Base-by-base conservation (phyloP, 2,113 vertebrate species). In the Platichthys stellatus region DNA sequence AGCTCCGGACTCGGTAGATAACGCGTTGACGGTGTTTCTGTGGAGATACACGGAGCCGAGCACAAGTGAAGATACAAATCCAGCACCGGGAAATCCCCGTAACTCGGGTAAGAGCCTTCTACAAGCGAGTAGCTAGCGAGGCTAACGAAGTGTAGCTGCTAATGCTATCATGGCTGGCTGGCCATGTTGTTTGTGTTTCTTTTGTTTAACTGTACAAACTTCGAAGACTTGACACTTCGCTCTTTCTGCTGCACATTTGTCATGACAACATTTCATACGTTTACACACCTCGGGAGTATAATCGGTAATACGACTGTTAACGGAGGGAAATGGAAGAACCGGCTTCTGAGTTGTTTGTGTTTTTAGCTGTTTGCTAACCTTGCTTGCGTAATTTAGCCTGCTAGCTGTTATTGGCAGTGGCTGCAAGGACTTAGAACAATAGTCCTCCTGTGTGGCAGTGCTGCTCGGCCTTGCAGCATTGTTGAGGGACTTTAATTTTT, bases 71-170 rank as follows among this genome's bases (percentile, higher is more conserved):
- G 47, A 51, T 17, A 51, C 4, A 6, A 4, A 15, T 10, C 66
- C 62, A 4, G 15, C 26, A 23, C 5, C 28, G 2, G 63, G 38
- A 82, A 64, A 43, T 31, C 74, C 35, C 60, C 60, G 45, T 20
- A 60, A 68, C 72, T 73, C 58, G 77, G 92, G 92, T 93, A 84
- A 92, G 89, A 54, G 54, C 23, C 82, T 90, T 84, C 38, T 69
- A 21, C 45, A 74, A 80, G 77, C 76, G 72, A 67, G 4, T 53
- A 24, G 74, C 74, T 59, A 87, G 76, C 64, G 20, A 61, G 20
- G 84, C 83, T 82, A 84, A 72, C 67, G 61, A 74, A 69, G 63
- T 64, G 68, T 86, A 86, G 72, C 82, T 18, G 72, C 82, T 49
- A 47, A 2, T 18, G 63, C 74, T 77, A 81, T 54, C 69, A 24